Evolutionary conservation across 1,140 invertebrate genomes (phyloP).

Genomic region (Berghia stephanieae): DNA sequence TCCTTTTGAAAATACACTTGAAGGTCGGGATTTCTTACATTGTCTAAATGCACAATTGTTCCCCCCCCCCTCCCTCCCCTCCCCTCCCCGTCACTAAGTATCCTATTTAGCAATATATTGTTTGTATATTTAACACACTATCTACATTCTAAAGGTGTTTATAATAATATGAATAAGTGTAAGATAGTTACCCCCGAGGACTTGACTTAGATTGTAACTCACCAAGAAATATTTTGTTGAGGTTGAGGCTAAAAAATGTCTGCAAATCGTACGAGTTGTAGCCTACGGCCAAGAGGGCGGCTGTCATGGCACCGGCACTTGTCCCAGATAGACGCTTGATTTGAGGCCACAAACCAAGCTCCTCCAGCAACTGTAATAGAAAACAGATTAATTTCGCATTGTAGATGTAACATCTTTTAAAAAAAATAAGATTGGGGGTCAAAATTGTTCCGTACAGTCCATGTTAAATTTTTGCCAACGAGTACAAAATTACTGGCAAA

Average conservation of each 20-base stretch:
- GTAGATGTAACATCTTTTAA: too few species aligned
- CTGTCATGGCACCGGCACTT: slow-evolving; percentile 62
- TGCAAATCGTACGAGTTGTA: slow-evolving; percentile 56
- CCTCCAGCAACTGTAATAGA: slow-evolving; percentile 58
- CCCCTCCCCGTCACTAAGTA: too few species aligned
- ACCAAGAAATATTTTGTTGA: slow-evolving; percentile 56
- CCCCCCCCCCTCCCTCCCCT: too few species aligned
- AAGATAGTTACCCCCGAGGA: neutral
- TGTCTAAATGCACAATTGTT: too few species aligned
- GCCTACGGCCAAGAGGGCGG: slow-evolving; percentile 58
- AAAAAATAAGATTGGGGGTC: too few species aligned
- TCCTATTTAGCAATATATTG: too few species aligned
- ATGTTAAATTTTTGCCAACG: too few species aligned
- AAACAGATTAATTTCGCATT: too few species aligned
- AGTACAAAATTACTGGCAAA: too few species aligned
- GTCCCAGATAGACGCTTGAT: slow-evolving; percentile 58
- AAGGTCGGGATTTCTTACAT: too few species aligned
- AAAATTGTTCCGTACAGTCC: too few species aligned
- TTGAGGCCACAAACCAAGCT: slow-evolving; percentile 52
- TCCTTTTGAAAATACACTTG: too few species aligned
- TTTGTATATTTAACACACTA: neutral
- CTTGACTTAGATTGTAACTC: neutral
- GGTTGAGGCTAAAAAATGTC: slow-evolving; percentile 54
- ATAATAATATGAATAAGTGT: neutral
- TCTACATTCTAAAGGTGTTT: neutral